Base-by-base conservation (phyloP, 2,113 vertebrate species). In the Phycodurus eques region DNA sequence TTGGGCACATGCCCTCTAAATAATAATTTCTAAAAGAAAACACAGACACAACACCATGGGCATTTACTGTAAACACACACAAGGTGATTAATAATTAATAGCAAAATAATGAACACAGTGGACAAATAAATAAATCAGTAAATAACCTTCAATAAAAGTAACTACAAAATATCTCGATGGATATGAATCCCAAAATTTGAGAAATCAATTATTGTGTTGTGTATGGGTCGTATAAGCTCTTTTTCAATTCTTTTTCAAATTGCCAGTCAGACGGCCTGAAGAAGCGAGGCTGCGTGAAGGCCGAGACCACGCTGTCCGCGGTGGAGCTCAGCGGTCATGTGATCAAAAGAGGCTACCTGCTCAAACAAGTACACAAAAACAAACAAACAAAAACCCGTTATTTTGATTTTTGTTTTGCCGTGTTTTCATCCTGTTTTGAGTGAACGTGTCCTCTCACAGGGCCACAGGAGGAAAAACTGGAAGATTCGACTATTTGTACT, bases 381-480 rank as follows among this genome's bases (percentile, higher is more conserved):
- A 27, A 59, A 59, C 14, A 59, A 5, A 11, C 2, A 20, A 27
- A 27, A 27, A 27, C 27, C 27, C 27, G 27, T 15, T 19, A 15
- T 14, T 39, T n/a, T 43, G 20, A 1, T 0, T 1, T 20, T 5
- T 43, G 4, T 64, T n/a, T 57, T 15, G 2, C 14, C 10, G 27
- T 17, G 35, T 22, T 22, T n/a, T 42, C n/a, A 3, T 33, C 19
- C 9, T 57, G 33, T 33, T 64, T 44, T 44, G 4, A 15, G 4
- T 51, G 31, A 42, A 22, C 43, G 2, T 8, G 7, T 3, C 27
- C 53, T 42, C 0, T 20, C 49, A 33, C 84, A 98, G 97, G 97
- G 97, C 6, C 97, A 99, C 89, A 94, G 96, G 54, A 93, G 96
- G 68, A 98, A 98, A 85, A 99, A 98, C 92, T 99, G 96, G 97